Base-by-base conservation (phyloP, 2,113 vertebrate genomes). In the Forbesichthys agassizii region DNA sequence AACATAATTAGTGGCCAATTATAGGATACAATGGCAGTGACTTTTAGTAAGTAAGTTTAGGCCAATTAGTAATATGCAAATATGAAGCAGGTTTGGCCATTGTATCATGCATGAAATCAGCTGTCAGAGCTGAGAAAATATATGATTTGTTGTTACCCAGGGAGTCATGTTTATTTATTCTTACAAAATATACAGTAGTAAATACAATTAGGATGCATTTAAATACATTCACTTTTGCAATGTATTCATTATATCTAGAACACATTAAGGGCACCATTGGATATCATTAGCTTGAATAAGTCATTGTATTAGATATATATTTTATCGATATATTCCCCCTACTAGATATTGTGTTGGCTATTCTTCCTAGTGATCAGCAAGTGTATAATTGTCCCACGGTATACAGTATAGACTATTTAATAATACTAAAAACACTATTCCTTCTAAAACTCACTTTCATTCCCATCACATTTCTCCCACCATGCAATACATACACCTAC, bases 1-100 rank as follows among this genome's bases (percentile, higher is more conserved):
- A 64, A 73, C 64, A 33, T 82, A 76, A 88, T 85, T 81, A 71
- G 71, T 1, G 58, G 61, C 83, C 83, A 81, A 74, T 91, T 87
- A 87, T 78, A 2, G 0, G 36, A 9, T 16, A 90, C 84, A 89
- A 89, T 80, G 33, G 75, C 68, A 47, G 66, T 71, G 56, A 76
- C 64, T 48, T 64, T 27, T 27, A 27, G 27, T 27, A 27, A 27
- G 27, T 27, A 27, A 27, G 27, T 27, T 3, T 27, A 27, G 68
- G 74, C 69, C 76, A 81, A 77, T 90, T 86, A 79, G 67, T 74
- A 36, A 77, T 0, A 64, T 81, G 80, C 57, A 83, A 88, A 88
- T 74, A 73, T 47, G 4, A 51, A 33, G 42, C 54, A 61, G 36
- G 14, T 64, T 73, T 64, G 63, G 33, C 51, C 51, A 52, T 64